A percentile compares a stretch with the other conserved stretches of the same genome.
Evolutionary conservation across 2,113 vertebrate species (phyloP).

Genomic region (Leptocoma aspasia): DNA sequence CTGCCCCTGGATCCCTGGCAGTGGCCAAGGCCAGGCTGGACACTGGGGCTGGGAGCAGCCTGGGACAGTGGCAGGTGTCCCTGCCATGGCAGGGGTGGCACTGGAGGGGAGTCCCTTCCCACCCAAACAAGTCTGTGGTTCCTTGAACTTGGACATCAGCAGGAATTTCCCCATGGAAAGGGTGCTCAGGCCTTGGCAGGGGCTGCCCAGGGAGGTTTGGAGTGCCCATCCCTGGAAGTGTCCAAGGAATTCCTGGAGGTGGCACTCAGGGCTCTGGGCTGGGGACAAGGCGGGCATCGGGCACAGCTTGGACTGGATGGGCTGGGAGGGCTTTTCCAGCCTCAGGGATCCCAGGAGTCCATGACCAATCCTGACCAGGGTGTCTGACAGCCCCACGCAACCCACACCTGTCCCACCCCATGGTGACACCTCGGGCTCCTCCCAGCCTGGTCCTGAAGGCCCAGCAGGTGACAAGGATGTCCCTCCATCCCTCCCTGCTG

Average conservation of each 20-base stretch:
- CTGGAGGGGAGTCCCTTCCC: neutral
- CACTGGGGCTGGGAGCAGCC: too few species aligned
- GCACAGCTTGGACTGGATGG: neutral
- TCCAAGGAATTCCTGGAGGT: neutral
- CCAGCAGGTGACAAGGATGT: neutral
- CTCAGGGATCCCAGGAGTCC: neutral
- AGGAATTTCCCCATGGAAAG: neutral
- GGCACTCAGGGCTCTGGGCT: neutral
- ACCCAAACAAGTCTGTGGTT: neutral
- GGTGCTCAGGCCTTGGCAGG: neutral
- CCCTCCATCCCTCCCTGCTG: neutral
- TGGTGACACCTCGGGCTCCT: neutral
- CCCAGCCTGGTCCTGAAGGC: neutral
- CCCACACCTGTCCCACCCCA: neutral
- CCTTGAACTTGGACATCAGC: neutral
- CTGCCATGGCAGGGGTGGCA: neutral
- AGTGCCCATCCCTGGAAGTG: too few species aligned
- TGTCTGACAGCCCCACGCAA: neutral
- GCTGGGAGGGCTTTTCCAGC: neutral
- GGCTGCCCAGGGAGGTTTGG: neutral
- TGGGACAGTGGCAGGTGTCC: neutral
- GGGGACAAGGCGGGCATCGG: neutral
- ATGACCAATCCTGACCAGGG: neutral
- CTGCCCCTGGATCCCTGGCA: neutral
- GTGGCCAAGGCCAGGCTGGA: too few species aligned